Evolutionary conservation across 2,113 vertebrate species (phyloP), one percentile per base, ranked within the genome.

Genomic region (Thinocorus orbignyianus): DNA sequence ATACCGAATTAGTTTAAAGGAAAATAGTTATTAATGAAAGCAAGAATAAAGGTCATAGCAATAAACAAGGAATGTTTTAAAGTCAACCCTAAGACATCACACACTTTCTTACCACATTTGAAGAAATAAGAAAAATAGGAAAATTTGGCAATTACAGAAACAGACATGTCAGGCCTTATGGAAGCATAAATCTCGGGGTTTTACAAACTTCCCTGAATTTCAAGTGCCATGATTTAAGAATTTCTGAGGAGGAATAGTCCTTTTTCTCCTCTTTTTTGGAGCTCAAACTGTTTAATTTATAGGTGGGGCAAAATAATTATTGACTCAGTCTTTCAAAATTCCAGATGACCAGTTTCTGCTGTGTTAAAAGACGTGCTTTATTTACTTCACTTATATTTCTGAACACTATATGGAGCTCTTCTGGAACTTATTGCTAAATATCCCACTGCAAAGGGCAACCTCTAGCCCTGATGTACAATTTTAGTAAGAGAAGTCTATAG

Each of bases 171-270:
- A 71, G 28, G 4, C 23, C 10, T 91, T 57, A 26, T 4, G 2
- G 9, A 55, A 72, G 4, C 3, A 22, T 48, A 44, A 62, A 35
- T 54, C 13, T 46, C 7, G 2, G 5, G 4, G 0, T 52, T 90
- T 81, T 64, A 23, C 7, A 68, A 71, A 68, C 55, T 11, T 71
- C 17, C 20, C 31, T 80, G 37, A 68, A 71, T 82, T 71, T 90
- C 23, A 68, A 60, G 35, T 39, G 7, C 1, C 5, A 24, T 7
- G 4, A 30, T 35, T 76, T 23, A 25, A 44, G 24, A 70, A 39
- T 51, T 57, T 70, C 11, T 6, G 2, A 6, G 13, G 6, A 41
- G 4, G 2, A 2, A 33, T 23, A 6, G 18, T 42, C 2, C 9
- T 65, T 64, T 71, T 60, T 13, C 16, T 76, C 5, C 2, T 51